phyloP scores from a whole-genome alignment of 2,888 invertebrate genomes.

The Amitus sp. region DNA sequence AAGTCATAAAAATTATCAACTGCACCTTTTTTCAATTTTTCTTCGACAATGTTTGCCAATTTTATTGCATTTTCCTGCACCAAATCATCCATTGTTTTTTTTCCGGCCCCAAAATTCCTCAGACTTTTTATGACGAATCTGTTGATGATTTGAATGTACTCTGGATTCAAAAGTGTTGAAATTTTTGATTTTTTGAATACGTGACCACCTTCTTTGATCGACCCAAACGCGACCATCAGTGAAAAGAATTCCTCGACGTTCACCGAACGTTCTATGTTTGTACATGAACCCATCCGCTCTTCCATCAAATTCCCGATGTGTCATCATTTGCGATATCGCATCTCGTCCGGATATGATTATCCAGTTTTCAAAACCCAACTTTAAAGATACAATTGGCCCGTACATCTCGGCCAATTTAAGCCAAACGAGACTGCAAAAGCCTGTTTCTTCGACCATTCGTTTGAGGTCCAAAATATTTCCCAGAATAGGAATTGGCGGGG shows the following conservation, averaged over 20 bases:
- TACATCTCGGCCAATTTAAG: conserved; percentile 70
- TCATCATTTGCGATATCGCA: conserved; percentile 72
- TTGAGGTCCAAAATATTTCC: conserved; percentile 68
- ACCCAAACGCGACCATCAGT: conserved; percentile 76
- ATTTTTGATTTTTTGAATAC: conserved; percentile 1
- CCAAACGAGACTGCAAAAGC: conserved; percentile 72
- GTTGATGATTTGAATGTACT: conserved; percentile 1
- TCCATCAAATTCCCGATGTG: conserved; percentile 74
- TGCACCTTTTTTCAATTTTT: conserved; percentile 57
- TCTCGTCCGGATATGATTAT: conserved; percentile 74
- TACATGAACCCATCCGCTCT: conserved; percentile 77
- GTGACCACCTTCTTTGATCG: conserved; percentile 69
- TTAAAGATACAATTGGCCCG: conserved; percentile 74
- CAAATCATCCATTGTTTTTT: conserved; percentile 72
- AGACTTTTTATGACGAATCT: conserved; percentile 74
- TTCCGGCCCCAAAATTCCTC: conserved; percentile 74
- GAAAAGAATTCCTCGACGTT: conserved; percentile 75
- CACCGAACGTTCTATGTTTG: conserved; percentile 73
- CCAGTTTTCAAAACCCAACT: conserved; percentile 70
- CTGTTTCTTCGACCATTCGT: conserved; percentile 59
- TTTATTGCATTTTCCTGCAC: conserved; percentile 71
- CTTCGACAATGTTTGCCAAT: conserved; percentile 67
- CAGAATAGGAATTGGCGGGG: conserved; percentile 68
- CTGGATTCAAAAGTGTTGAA: not conserved
- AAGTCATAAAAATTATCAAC: conserved; percentile 67